Percentiles rank a stretch among this genome's conserved stretches.
Evolutionary conservation across 2,797 vertebrate species (phyloP).

Genomic region (Echeneis naucrates): DNA sequence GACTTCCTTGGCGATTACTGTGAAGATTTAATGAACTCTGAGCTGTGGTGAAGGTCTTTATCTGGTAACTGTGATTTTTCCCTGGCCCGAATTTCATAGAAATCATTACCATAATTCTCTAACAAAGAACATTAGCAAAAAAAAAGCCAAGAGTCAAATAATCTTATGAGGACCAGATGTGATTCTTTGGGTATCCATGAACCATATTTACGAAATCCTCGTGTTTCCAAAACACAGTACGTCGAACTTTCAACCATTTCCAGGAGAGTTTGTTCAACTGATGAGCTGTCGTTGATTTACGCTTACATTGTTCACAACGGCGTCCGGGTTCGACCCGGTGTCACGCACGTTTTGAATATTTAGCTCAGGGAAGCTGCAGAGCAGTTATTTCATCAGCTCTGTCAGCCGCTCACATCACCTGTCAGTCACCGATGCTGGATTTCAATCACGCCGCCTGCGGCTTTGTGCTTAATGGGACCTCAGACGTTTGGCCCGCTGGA

Average conservation of each 20-base stretch:
- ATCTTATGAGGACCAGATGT: constrained; percentile 78
- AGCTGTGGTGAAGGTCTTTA: constrained; percentile 63
- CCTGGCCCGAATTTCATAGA: constrained; percentile 71
- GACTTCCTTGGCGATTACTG: constrained; percentile 22
- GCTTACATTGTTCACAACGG: constrained; percentile 17
- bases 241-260: constrained; percentile 33
- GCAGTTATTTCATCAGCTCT: constrained; percentile 60
- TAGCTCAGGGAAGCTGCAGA: constrained; percentile 39
- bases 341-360: constrained; percentile 42
- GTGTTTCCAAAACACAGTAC: constrained; percentile 59
- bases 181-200: constrained; percentile 62
- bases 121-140: constrained; percentile 68
- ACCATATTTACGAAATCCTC: constrained; percentile 66
- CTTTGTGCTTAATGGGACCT: constrained; percentile 51
- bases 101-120: constrained; percentile 78
- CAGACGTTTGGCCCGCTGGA: constrained; percentile 60
- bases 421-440: constrained; percentile 58
- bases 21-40: constrained; percentile 51
- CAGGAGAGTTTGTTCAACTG: constrained; percentile 55
- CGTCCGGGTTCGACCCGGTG: constrained; percentile 31
- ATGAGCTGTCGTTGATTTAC: constrained; percentile 36
- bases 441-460: constrained; percentile 60
- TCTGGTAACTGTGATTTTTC: constrained; percentile 62
- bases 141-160: constrained; percentile 67
- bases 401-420: constrained; percentile 69